Conservation (phyloP, 2,888 invertebrate species). For the Mechanitis messenoides region DNA sequence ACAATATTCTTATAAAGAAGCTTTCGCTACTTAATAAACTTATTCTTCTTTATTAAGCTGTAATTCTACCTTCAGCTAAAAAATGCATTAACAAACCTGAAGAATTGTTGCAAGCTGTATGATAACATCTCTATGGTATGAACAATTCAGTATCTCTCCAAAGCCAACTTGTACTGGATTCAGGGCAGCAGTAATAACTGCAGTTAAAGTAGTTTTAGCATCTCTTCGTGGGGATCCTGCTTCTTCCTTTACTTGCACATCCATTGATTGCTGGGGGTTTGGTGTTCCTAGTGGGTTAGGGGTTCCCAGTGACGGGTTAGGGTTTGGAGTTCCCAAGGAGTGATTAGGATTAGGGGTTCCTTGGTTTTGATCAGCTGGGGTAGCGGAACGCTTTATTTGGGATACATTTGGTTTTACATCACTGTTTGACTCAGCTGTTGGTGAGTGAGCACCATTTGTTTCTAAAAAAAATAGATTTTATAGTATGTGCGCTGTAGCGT, state of each 20-base stretch:
- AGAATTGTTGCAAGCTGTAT: slow-evolving; percentile 87
- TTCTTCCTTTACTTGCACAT: slow-evolving; percentile 63
- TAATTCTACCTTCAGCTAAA: neutral
- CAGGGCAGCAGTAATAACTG: slow-evolving; percentile 56
- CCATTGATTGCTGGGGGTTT: slow-evolving; percentile 57
- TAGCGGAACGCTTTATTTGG: slow-evolving; percentile 66
- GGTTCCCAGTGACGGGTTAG: slow-evolving; percentile 59
- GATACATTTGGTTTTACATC: slow-evolving; percentile 67
- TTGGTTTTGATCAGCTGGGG: slow-evolving; percentile 62
- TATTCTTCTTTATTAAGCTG: neutral
- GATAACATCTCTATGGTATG: slow-evolving; percentile 92
- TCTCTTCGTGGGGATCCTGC: slow-evolving; percentile 55
- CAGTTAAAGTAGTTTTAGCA: slow-evolving; percentile 48
- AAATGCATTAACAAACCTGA: slow-evolving; percentile 71
- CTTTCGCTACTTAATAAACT: too few relatives aligned
- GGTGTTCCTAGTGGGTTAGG: slow-evolving; percentile 61
- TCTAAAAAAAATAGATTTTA: slow-evolving; percentile 40
- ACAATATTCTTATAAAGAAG: too few relatives aligned
- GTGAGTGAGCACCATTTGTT: slow-evolving; percentile 51
- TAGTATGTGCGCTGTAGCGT: neutral
- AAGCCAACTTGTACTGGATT: slow-evolving; percentile 83
- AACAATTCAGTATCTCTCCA: slow-evolving; percentile 89
- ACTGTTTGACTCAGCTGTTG: slow-evolving; percentile 52
- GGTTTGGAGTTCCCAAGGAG: slow-evolving; percentile 64
- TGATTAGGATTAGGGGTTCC: slow-evolving; percentile 66